Evolutionary conservation across 1,140 invertebrate genomes (phyloP).

Genomic region (Zaprionus gabonicus): DNA sequence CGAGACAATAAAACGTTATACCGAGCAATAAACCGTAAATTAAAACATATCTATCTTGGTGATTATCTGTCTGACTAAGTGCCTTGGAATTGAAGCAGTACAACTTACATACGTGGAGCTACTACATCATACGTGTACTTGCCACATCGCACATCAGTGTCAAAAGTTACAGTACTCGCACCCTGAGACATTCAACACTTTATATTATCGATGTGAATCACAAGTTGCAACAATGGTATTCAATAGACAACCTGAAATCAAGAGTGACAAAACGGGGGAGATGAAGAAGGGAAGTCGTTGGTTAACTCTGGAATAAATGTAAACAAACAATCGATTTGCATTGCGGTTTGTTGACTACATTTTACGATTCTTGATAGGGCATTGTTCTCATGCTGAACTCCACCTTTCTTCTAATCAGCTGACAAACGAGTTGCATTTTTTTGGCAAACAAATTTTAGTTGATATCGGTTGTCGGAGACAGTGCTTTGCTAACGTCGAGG

Average conservation of each 20-base stretch:
- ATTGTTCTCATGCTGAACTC: not conserved
- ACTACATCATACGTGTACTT: not conserved
- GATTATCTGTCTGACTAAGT: slow-evolving; percentile 47
- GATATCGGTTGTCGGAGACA: not conserved
- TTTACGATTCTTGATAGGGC: not conserved
- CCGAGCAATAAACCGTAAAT: slow-evolving; percentile 45
- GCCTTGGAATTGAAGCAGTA: slow-evolving; percentile 9
- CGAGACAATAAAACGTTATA: slow-evolving; percentile 3
- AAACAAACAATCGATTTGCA: slow-evolving; percentile 9
- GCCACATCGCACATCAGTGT: not conserved
- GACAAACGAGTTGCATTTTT: not conserved
- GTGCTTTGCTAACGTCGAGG: not conserved
- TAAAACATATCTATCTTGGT: slow-evolving; percentile 35
- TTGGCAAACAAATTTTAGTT: not conserved
- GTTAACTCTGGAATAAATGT: not conserved
- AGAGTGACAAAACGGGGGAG: not conserved
- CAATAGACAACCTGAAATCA: not conserved
- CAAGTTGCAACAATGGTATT: not conserved
- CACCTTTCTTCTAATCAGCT: not conserved
- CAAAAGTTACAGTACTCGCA: not conserved
- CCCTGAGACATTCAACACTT: not conserved
- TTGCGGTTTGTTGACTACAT: not conserved
- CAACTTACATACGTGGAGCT: not conserved
- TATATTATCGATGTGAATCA: slow-evolving; percentile 24
- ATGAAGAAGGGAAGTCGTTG: not conserved